Conservation (phyloP, 2,888 invertebrate genomes). For the Hydriomena furcata region DNA sequence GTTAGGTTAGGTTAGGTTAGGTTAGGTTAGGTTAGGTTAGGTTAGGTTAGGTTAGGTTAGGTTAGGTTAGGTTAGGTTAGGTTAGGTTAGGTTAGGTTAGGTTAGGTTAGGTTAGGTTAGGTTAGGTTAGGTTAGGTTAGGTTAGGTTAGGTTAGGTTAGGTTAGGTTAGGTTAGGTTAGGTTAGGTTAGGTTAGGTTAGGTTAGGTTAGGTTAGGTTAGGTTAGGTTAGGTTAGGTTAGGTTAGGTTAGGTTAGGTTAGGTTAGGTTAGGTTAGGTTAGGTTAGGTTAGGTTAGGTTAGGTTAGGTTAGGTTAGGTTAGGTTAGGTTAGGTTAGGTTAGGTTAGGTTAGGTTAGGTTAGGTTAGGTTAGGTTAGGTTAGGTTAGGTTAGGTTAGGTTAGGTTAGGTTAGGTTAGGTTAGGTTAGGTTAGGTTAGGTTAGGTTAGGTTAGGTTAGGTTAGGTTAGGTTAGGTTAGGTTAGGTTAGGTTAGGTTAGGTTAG, state of each 20-base stretch:
- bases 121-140: conserved; percentile 24
- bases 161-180: conserved; percentile 24
- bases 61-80: conserved; percentile 6
- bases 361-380: conserved; percentile 39
- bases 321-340: conserved; percentile 30
- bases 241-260: conserved; percentile 38
- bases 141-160: conserved; percentile 20
- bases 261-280: conserved; percentile 38
- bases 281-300: conserved; percentile 41
- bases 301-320: conserved; percentile 32
- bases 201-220: conserved; percentile 40
- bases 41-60: conserved; percentile 10
- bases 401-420: conserved; percentile 38
- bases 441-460: conserved; percentile 28
- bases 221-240: conserved; percentile 37
- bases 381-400: conserved; percentile 39
- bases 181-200: conserved; percentile 40
- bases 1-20: conserved; percentile 11
- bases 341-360: conserved; percentile 31
- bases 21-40: conserved; percentile 11
- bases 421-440: conserved; percentile 27
- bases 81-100: conserved; percentile 16
- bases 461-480: conserved; percentile 27
- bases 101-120: conserved; percentile 22
- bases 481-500: conserved; percentile 25